Percentiles rank a stretch among this genome's conserved stretches.
Conservation (phyloP, 37 sponge, comb jelly and placozoan species). For the Agelas oroides region DNA sequence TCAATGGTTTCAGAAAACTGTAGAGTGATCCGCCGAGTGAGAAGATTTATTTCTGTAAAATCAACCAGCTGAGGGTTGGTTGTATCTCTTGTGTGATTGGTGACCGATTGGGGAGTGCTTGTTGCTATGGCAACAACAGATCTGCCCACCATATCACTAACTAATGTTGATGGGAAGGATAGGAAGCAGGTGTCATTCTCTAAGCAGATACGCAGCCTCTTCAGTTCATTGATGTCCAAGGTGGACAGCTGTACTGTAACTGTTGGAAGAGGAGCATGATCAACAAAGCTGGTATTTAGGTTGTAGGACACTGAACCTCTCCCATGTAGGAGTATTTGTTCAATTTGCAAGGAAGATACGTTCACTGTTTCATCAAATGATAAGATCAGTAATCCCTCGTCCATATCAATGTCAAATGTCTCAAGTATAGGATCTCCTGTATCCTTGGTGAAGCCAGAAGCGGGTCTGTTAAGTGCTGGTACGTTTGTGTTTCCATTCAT, state of each 20-base stretch:
- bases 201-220: constrained; percentile 72
- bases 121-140: constrained; percentile 46
- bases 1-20: constrained; percentile 84
- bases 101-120: not conserved
- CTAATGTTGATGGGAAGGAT: constrained; percentile 57
- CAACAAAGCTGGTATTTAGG: constrained; percentile 55
- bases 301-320: constrained; percentile 17
- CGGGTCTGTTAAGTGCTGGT: constrained; percentile 24
- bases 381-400: constrained; percentile 44
- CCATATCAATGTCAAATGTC: constrained; percentile 62
- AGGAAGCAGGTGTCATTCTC: constrained; percentile 56
- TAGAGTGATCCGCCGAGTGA: constrained; percentile 59
- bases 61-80: constrained; percentile 60
- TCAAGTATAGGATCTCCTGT: constrained; percentile 48
- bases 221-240: constrained; percentile 74
- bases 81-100: constrained; percentile 39
- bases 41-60: constrained; percentile 70
- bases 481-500: constrained; percentile 60
- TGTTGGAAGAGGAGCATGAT: constrained; percentile 42
- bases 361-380: constrained; percentile 90
- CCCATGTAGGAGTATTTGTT: constrained; percentile 42
- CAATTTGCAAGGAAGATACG: constrained; percentile 54
- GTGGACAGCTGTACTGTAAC: constrained; percentile 52
- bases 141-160: constrained; percentile 69
- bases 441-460: constrained; percentile 65